phyloP scores from a whole-genome alignment of 2,888 invertebrate species.

The Drosophila mimetica region DNA sequence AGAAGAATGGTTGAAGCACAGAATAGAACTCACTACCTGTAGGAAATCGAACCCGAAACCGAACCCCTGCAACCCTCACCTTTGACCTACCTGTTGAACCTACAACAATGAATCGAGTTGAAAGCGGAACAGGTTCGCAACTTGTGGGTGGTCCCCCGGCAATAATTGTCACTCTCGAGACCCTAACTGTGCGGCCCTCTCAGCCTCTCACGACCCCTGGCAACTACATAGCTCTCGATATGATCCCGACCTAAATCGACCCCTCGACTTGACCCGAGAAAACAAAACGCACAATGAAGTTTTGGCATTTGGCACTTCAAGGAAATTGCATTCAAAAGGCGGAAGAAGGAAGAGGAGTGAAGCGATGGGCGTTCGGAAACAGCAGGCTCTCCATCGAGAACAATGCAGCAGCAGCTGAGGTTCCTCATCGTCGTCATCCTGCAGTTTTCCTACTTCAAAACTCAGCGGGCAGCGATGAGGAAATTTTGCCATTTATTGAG shows the following conservation, averaged over 20 bases:
- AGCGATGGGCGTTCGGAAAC: slow-evolving; percentile 2
- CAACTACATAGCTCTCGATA: slow-evolving; percentile 16
- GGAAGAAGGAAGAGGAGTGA: slow-evolving; percentile 37
- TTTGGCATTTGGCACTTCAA: slow-evolving; percentile 53
- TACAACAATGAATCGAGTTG: slow-evolving; percentile 23
- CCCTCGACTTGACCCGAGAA: slow-evolving; percentile 30
- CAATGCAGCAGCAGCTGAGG: slow-evolving; percentile 18
- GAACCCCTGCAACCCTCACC: background rate
- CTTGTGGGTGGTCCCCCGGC: slow-evolving; percentile 34
- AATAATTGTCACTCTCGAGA: slow-evolving; percentile 40
- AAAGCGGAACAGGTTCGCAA: slow-evolving; percentile 37
- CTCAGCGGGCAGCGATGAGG: slow-evolving; percentile 28
- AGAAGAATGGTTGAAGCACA: background rate
- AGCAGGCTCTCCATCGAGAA: slow-evolving; percentile 24
- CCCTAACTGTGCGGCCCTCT: slow-evolving; percentile 26
- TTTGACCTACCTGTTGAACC: slow-evolving; percentile 34
- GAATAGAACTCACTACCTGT: slow-evolving; percentile 18
- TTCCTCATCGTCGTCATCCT: slow-evolving; percentile 3
- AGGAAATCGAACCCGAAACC: background rate
- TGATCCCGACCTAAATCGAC: slow-evolving; percentile 29
- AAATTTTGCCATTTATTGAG: slow-evolving; percentile 13
- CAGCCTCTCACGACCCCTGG: slow-evolving; percentile 20
- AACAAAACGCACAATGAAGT: slow-evolving; percentile 36
- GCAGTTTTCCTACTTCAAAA: slow-evolving; percentile 34
- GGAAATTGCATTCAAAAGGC: slow-evolving; percentile 39